These are phyloP conservation scores for Stenichneumon culpator DNA, from an alignment of 2,888 invertebrate genomes.

Conservation along the genomic window DNA sequence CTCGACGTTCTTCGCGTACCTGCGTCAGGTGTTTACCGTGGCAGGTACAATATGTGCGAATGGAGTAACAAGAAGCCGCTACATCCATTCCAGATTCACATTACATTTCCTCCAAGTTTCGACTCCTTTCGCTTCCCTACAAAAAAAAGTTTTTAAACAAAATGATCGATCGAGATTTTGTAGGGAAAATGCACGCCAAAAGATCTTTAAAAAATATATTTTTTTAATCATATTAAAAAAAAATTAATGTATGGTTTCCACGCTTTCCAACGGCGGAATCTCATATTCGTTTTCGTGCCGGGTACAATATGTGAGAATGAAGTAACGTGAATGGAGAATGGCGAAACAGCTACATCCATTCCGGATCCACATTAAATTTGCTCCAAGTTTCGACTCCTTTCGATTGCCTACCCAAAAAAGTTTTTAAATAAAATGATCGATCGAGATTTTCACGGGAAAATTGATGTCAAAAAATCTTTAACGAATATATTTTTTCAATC, in stretches of 20 bases:
- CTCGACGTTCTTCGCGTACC: constrained; percentile 35
- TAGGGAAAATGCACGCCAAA: too few species aligned
- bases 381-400: background rate
- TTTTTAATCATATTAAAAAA: background rate
- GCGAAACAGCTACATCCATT: background rate
- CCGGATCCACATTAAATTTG: background rate
- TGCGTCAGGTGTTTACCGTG: constrained; percentile 11
- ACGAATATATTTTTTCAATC: too few species aligned
- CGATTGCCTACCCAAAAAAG: too few species aligned
- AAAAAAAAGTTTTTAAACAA: background rate
- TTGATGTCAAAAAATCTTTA: background rate
- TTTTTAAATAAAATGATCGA: too few species aligned
- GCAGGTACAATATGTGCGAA: background rate
- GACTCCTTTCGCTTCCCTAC: background rate
- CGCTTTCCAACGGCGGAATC: background rate
- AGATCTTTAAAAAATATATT: too few species aligned
- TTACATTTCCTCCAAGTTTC: background rate
- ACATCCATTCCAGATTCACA: background rate
- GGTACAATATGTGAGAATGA: background rate
- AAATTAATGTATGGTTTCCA: background rate
- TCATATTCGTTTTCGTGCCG: background rate
- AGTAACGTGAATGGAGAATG: background rate
- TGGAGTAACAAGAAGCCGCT: background rate
- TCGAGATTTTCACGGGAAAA: too few species aligned
- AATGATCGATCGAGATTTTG: background rate